Base-by-base conservation (phyloP, 2,113 vertebrate species). In the Aldabrachelys gigantea region DNA sequence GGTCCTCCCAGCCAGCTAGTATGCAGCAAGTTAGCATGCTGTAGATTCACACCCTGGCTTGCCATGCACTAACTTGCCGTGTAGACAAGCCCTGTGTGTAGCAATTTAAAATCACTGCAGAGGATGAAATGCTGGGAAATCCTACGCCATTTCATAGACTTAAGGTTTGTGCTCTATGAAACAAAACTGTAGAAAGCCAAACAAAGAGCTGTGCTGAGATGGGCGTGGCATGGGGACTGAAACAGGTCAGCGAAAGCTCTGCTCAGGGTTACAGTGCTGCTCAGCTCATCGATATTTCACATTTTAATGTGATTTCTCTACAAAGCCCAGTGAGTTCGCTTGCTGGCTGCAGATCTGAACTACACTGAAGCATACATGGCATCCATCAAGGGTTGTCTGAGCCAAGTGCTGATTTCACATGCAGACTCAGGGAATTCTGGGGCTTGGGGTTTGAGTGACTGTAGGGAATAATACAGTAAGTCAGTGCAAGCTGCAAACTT, bases 321-420 rank as follows among this genome's bases (percentile, higher is more conserved):
- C 95, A 90, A 86, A 88, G 89, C 75, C 80, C 84, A 94, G 91
- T 97, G 97, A 94, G 88, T 95, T 3, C 47, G 59, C 85, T 90
- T 90, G 49, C 96, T 96, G 95, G 94, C 95, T 93, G 87, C 13
- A 52, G 84, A 62, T 89, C 96, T 95, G 94, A 84, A 90, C 88
- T 93, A 93, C 83, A 47, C 89, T 94, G 80, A 91, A 82, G 91
- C 92, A 93, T 92, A 96, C 91, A 90, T 76, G 82, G 90, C 80
- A 95, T 76, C 41, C 90, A 52, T 62, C 90, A 82, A 80, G 88
- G 69, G 44, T 62, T 85, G 44, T 96, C 82, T 83, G 91, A 93
- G 76, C 9, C 10, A 38, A 81, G 79, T 91, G 92, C 95, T 91
- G 96, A 89, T 47, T 82, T 90, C 80, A 92, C 80, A 84, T 8